Conservation (phyloP, 1,140 invertebrate species). For the Berghia stephanieae region DNA sequence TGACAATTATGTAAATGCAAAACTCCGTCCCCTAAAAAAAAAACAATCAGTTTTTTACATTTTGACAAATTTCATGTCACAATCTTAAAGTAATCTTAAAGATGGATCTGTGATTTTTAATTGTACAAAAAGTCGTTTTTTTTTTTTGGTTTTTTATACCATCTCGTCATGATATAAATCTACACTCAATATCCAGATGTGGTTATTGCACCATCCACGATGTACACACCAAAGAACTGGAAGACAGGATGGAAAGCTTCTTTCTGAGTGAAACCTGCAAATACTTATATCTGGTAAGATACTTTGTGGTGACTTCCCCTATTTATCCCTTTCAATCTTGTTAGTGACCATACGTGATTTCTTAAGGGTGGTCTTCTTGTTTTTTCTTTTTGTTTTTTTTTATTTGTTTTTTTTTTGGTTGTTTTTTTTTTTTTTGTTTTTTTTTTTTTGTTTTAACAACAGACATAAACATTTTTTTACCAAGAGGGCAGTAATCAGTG, state of each 20-base stretch:
- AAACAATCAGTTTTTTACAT: too few species aligned
- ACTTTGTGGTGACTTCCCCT: too few species aligned
- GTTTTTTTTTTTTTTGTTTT: background rate
- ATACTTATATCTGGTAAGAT: constrained; percentile 88
- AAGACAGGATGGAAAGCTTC: constrained; percentile 99
- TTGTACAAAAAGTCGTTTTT: too few species aligned
- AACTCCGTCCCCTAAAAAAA: too few species aligned
- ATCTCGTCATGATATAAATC: background rate
- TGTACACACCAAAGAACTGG: constrained; percentile 90
- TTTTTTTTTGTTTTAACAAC: background rate
- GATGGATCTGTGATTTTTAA: too few species aligned
- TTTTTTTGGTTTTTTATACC: too few species aligned
- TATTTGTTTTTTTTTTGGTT: background rate
- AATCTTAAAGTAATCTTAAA: too few species aligned
- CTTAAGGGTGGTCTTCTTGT: background rate
- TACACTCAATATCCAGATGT: constrained; percentile 65
- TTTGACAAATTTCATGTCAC: too few species aligned
- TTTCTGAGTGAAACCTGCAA: constrained; percentile 98
- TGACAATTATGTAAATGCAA: too few species aligned
- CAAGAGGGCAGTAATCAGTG: too few species aligned
- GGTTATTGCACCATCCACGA: constrained; percentile 79
- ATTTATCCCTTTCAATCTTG: constrained; percentile 21
- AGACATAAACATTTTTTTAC: background rate
- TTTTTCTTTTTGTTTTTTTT: background rate
- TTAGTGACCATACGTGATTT: background rate